phyloP scores from a whole-genome alignment of 1,140 invertebrate genomes.

The Drosophila setifemur region DNA sequence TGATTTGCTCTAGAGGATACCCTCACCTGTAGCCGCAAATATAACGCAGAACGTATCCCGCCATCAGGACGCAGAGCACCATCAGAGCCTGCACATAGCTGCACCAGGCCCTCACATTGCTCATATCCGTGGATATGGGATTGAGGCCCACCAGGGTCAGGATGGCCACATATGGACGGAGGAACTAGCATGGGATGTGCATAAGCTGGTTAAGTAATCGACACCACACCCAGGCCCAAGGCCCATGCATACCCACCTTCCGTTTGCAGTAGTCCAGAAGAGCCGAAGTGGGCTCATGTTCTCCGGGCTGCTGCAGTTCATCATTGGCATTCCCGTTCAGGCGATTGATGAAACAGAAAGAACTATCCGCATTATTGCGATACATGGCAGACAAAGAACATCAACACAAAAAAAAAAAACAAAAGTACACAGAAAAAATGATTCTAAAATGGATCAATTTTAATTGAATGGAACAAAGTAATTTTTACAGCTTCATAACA shows the following conservation, averaged over 20 bases:
- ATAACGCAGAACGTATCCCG: constrained; percentile 90
- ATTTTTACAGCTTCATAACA: too few relatives aligned
- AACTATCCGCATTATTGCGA: constrained; percentile 75
- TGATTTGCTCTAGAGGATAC: neutral
- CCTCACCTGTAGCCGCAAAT: constrained; percentile 89
- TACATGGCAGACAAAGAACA: constrained; percentile 56
- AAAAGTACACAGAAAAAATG: neutral
- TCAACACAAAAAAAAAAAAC: neutral
- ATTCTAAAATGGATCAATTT: neutral
- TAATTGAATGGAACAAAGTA: too few relatives aligned
- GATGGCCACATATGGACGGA: constrained; percentile 88
- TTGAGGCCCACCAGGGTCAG: constrained; percentile 89
- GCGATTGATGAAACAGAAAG: constrained; percentile 78
- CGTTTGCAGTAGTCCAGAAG: constrained; percentile 90
- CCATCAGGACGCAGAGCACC: constrained; percentile 86
- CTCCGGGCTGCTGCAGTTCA: constrained; percentile 85
- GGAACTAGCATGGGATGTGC: constrained; percentile 83
- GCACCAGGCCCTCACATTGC: constrained; percentile 84
- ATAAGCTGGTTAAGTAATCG: constrained; percentile 2
- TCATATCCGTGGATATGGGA: constrained; percentile 86
- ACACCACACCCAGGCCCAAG: constrained; percentile 4
- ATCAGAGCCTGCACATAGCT: constrained; percentile 87
- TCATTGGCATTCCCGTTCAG: constrained; percentile 82
- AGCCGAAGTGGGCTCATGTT: constrained; percentile 88
- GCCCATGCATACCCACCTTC: constrained; percentile 84